Evolutionary conservation across 2,888 invertebrate genomes (phyloP).

Genomic region (Nemotelus nigrinus): DNA sequence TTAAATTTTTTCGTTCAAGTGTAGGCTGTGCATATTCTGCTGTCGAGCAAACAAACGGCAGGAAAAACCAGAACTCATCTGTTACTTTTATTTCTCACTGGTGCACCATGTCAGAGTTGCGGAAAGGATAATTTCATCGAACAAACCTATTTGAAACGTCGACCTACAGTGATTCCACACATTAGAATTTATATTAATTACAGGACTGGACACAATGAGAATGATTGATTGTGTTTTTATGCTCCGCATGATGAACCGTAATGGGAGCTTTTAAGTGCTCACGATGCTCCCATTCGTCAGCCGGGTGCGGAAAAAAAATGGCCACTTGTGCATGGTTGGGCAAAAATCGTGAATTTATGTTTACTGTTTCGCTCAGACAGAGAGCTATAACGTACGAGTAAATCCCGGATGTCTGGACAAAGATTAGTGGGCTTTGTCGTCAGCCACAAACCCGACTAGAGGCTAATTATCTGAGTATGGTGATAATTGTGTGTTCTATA

Average conservation of each 20-base stretch:
- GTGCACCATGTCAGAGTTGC: no score
- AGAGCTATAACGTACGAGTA: slow-evolving; percentile 9
- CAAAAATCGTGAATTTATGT: slow-evolving; percentile 39
- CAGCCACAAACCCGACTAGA: neutral
- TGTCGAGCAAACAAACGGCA: no score
- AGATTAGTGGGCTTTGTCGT: slow-evolving; percentile 27
- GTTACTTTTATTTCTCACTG: no score
- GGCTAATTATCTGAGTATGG: neutral
- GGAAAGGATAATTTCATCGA: no score
- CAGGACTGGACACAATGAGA: slow-evolving; percentile 33
- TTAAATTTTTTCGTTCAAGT: no score
- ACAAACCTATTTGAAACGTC: no score
- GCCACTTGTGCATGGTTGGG: slow-evolving; percentile 42
- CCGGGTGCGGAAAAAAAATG: slow-evolving; percentile 30
- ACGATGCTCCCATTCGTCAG: slow-evolving; percentile 43
- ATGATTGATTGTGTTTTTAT: slow-evolving; percentile 46
- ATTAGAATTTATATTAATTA: slow-evolving; percentile 44
- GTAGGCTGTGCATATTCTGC: no score
- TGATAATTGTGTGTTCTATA: slow-evolving; percentile 13
- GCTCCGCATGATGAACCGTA: slow-evolving; percentile 43
- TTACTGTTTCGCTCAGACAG: neutral
- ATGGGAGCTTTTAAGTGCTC: slow-evolving; percentile 46
- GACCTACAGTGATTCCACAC: slow-evolving; percentile 33
- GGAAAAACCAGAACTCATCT: no score
- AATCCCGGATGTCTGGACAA: slow-evolving; percentile 34